Percentiles rank a stretch among this genome's conserved stretches.
These are phyloP conservation scores for Leptinotarsa undecemlineata DNA, from an alignment of 1,140 invertebrate species.

Conservation along the genomic window DNA sequence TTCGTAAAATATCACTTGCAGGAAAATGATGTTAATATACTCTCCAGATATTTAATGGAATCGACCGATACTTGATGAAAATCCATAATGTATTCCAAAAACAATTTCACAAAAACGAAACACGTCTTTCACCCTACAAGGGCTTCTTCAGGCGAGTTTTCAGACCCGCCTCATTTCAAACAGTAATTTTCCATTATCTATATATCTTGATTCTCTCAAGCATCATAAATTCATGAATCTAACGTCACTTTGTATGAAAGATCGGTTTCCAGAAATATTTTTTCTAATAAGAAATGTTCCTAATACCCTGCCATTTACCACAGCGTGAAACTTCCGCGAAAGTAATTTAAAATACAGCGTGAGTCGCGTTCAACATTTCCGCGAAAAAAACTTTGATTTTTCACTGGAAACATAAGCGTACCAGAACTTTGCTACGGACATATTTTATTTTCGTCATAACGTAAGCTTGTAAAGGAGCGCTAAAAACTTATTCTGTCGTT, in stretches of 20 bases:
- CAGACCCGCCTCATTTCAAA: too few species aligned
- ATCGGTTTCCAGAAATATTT: neutral
- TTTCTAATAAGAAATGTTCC: neutral
- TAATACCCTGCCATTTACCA: neutral
- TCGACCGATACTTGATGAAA: too few species aligned
- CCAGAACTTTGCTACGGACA: neutral
- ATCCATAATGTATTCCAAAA: too few species aligned
- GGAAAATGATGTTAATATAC: too few species aligned
- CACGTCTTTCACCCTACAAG: too few species aligned
- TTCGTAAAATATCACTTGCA: too few species aligned
- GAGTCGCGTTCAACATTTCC: neutral
- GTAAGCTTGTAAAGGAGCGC: neutral
- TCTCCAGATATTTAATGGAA: too few species aligned
- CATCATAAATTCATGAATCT: too few species aligned
- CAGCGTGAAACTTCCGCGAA: neutral
- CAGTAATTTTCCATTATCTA: too few species aligned
- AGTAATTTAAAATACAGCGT: constrained; percentile 3
- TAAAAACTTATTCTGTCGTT: neutral
- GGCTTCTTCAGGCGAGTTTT: too few species aligned
- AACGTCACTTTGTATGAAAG: neutral
- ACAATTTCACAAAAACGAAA: too few species aligned
- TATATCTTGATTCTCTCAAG: too few species aligned
- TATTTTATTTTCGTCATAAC: neutral
- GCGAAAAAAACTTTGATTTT: constrained; percentile 3
- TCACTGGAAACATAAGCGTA: neutral